Base-by-base conservation (phyloP, 2,113 vertebrate genomes). In the Sinocyclocheilus maitianheensis region DNA sequence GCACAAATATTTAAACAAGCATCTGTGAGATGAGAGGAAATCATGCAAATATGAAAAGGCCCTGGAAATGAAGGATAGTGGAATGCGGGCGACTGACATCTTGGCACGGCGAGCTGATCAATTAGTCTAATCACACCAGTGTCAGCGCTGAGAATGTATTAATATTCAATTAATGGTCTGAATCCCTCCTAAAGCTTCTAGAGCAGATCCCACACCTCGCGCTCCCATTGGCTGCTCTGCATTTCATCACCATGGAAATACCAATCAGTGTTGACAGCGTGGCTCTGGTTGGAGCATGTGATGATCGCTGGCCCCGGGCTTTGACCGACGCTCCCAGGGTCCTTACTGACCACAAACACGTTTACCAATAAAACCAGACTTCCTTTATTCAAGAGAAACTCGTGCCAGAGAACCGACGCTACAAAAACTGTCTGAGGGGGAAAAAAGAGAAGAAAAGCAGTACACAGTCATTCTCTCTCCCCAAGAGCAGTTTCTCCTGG, bases 141-240 rank as follows among this genome's bases (percentile, higher is more conserved):
- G 86, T 87, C 88, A 85, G 79, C 46, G 58, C 86, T 34, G 74
- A 84, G 63, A 51, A 40, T 26, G 75, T 34, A 89, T 89, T 89
- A 87, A 87, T 89, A 87, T 87, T 87, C 88, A 87, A 85, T 87
- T 85, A 87, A 89, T 85, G 84, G 75, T 80, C 67, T 85, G 86
- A 89, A 87, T 85, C 84, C 79, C 84, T 87, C 58, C 79, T 85
- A 85, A 89, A 89, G 83, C 88, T 84, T 55, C 88, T 71, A 67
- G 84, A 51, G 67, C 77, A 11, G 22, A 78, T 48, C 16, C 69
- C 46, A 40, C 20, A 79, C 34, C 51, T n/a, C 55, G 18, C 24
- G 18, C 10, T 85, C 84, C 37, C 46, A 89, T 83, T 87, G 86
- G 86, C 75, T 87, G 63, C 2, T 0, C 34, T 20, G 58, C 6